A percentile compares a stretch with the other conserved stretches of the same genome.
Evolutionary conservation across 2,797 vertebrate genomes (phyloP).

Genomic region (Bryconaethiops microstoma): DNA sequence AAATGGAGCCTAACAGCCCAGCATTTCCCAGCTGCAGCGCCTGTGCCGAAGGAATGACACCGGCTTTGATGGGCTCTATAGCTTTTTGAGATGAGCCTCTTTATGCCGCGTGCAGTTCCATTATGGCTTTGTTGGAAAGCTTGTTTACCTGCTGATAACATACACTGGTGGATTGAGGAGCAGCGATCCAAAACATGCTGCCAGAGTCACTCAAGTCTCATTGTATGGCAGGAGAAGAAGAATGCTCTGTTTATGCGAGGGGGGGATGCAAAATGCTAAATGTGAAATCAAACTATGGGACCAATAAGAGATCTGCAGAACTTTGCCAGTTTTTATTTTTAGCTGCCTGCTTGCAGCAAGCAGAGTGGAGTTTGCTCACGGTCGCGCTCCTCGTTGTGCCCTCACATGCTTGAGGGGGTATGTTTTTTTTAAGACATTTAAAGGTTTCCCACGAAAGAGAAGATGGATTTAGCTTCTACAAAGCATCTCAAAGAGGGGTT

Average conservation of each 20-base stretch:
- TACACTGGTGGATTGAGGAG: slow-evolving; percentile 87
- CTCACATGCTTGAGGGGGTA: slow-evolving; percentile 26
- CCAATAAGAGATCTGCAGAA: slow-evolving; percentile 82
- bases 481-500: neutral
- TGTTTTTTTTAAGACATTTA: slow-evolving; percentile 29
- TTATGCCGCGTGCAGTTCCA: slow-evolving; percentile 83
- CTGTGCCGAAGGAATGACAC: slow-evolving; percentile 82
- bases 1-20: slow-evolving; percentile 80
- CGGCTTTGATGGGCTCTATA: slow-evolving; percentile 84
- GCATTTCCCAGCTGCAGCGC: slow-evolving; percentile 76
- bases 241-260: slow-evolving; percentile 83
- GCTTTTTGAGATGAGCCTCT: slow-evolving; percentile 85
- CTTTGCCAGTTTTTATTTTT: slow-evolving; percentile 86
- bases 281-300: slow-evolving; percentile 86
- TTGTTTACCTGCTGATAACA: slow-evolving; percentile 92
- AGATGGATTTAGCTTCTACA: neutral
- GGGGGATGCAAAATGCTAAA: slow-evolving; percentile 82
- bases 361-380: slow-evolving; percentile 64
- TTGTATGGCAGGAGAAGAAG: slow-evolving; percentile 82
- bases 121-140: slow-evolving; percentile 88
- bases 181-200: slow-evolving; percentile 85
- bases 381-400: slow-evolving; percentile 27
- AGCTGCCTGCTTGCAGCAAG: slow-evolving; percentile 75
- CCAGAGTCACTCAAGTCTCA: slow-evolving; percentile 88
- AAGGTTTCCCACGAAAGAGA: slow-evolving; percentile 38